A percentile compares a stretch with the other conserved stretches of the same genome.
Evolutionary conservation across 2,113 vertebrate genomes (phyloP).

Genomic region (Pelvicachromis taeniatus): DNA sequence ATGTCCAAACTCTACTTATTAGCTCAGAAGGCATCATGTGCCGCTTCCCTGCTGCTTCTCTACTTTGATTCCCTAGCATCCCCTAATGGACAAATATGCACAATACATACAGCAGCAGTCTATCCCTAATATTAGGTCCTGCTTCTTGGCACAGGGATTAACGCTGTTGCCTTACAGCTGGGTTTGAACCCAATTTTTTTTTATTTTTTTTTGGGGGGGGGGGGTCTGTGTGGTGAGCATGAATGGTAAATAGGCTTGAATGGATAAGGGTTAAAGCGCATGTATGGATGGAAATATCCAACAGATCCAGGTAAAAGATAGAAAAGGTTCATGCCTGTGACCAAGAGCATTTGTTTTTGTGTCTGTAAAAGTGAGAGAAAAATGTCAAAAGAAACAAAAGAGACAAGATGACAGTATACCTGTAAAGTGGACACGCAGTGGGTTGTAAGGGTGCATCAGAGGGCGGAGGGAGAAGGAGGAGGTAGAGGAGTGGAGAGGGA

Average conservation of each 20-base stretch:
- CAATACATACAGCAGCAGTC: conserved; percentile 21
- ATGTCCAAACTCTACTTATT: background rate
- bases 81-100: conserved; percentile 66
- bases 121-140: background rate
- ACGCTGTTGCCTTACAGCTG: background rate
- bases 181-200: background rate
- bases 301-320: background rate
- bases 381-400: background rate
- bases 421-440: conserved; percentile 19
- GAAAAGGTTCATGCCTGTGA: background rate
- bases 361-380: background rate
- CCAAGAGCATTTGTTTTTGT: background rate
- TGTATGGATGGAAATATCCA: background rate
- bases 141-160: background rate
- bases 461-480: background rate
- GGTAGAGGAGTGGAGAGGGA: background rate
- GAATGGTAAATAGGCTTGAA: background rate
- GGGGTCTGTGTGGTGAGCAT: background rate
- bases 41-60: conserved; percentile 19
- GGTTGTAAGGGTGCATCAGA: conserved; percentile 6
- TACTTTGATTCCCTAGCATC: conserved; percentile 65
- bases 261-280: background rate
- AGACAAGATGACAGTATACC: background rate
- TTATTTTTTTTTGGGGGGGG: too few species aligned
- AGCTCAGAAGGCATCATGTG: background rate